Evolutionary conservation across 1,140 invertebrate genomes (phyloP).

Genomic region (Galleria mellonella): DNA sequence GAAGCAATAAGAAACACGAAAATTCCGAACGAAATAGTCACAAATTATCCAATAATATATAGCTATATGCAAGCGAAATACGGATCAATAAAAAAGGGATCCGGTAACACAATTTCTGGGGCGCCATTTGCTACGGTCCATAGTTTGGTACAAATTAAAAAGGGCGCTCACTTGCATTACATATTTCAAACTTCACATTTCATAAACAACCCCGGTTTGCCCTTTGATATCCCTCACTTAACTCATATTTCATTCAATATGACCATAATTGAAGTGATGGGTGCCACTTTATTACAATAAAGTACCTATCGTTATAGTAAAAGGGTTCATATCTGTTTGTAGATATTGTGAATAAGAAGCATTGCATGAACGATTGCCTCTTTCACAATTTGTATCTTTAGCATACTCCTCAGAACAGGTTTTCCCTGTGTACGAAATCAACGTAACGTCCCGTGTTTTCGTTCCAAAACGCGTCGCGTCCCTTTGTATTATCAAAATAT

Average conservation of each 20-base stretch:
- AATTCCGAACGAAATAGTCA: conserved; percentile 46
- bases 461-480: conserved; percentile 49
- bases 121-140: conserved; percentile 53
- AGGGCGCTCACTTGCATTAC: conserved; percentile 53
- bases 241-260: conserved; percentile 71
- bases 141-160: conserved; percentile 70
- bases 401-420: conserved; percentile 68
- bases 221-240: conserved; percentile 71
- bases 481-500: conserved; percentile 71
- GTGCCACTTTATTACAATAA: conserved; percentile 37
- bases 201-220: conserved; percentile 57
- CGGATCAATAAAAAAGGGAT: conserved; percentile 35
- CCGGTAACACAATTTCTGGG: conserved; percentile 26
- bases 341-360: conserved; percentile 43
- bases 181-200: conserved; percentile 68
- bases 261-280: conserved; percentile 65
- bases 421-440: conserved; percentile 59
- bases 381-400: conserved; percentile 72
- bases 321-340: conserved; percentile 48
- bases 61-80: conserved; percentile 33
- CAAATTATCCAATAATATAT: conserved; percentile 56
- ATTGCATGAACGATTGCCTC: conserved; percentile 64
- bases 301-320: conserved; percentile 36
- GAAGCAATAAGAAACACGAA: conserved; percentile 73
- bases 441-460: conserved; percentile 48